Conservation (phyloP, 2,797 vertebrate genomes). For the Pogoniulus pusillus region DNA sequence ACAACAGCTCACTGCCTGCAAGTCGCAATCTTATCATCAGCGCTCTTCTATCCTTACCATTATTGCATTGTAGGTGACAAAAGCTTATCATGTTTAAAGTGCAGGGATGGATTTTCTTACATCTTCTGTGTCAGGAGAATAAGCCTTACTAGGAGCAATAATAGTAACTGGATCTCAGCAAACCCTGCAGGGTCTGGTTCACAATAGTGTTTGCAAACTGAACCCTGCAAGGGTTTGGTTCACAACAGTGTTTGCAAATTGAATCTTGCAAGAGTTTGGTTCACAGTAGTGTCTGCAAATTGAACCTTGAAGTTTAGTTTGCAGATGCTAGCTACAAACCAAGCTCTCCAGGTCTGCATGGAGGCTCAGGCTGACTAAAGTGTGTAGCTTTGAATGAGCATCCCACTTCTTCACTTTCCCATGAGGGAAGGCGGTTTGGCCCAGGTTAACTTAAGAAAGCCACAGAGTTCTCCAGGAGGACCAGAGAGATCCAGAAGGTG, state of each 20-base stretch:
- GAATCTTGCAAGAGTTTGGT: neutral
- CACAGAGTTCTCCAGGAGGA: no score
- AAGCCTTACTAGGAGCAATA: slow-evolving; percentile 60
- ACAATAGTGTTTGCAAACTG: neutral
- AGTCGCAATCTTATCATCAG: slow-evolving; percentile 72
- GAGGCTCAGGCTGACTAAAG: neutral
- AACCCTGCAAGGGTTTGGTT: neutral
- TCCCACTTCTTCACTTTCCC: neutral
- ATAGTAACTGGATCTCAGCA: slow-evolving; percentile 48
- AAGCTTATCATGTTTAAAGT: slow-evolving; percentile 75
- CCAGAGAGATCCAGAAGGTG: no score
- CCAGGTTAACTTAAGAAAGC: no score
- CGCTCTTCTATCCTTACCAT: slow-evolving; percentile 79
- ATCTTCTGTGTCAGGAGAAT: slow-evolving; percentile 74
- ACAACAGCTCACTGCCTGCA: slow-evolving; percentile 73
- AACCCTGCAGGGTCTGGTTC: neutral
- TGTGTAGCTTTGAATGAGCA: neutral
- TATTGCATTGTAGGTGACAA: slow-evolving; percentile 79
- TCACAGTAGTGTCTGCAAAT: neutral
- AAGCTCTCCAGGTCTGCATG: neutral
- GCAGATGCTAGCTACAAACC: neutral
- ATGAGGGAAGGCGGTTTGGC: neutral
- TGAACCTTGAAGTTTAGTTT: neutral
- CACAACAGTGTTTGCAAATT: neutral
- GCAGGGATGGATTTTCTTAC: slow-evolving; percentile 75